Evolutionary conservation across 1,140 invertebrate genomes (phyloP), one percentile per base, ranked within the genome.

Genomic region (Aphaenogaster ashmeadi): DNA sequence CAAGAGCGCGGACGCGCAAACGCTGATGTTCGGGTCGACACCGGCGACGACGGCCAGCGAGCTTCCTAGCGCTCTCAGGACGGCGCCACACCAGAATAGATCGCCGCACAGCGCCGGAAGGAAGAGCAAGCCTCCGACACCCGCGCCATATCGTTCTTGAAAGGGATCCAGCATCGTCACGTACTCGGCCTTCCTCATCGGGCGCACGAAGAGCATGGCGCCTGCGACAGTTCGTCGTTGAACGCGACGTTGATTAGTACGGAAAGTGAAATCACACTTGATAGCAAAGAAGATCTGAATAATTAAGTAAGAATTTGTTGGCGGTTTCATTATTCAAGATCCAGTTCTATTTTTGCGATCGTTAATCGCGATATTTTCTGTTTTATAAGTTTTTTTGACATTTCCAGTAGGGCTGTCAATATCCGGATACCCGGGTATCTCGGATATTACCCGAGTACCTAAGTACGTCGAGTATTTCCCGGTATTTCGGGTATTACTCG

Each of bases 141-240:
- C 94, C 88, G 97, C 96, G 21, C 98, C 98, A 92, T 98, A 98
- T 90, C 95, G 97, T 83, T 97, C 96, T 95, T 98, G 97, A 93
- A 98, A 98, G 1, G 98, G 98, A 94, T 98, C 98, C 92, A 98
- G 94, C 97, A 98, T 98, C 0, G 98, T 98, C n/a, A 98, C 97
- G 93, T 98, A 98, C 18, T 98, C 97, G 89, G 97, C 96, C 89
- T 97, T 96, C 85, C 98, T 95, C 98, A 98, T 98, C 87, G 97
- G 97, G 90, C 97, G 97, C 3, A 98, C 98, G 94, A 98, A 98
- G 87, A 98, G 96, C 38, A 98, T 93, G 13, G 97, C 98, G 87
- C 98, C 98, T 97, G 93, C 27, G 18, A 38, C 27, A n/a, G 6
- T 50, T 64, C 0, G 6, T 27, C 41, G 2, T 67, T 50, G 21